phyloP scores from a whole-genome alignment of 2,113 vertebrate species.

The Protobothrops flavoviridis region DNA sequence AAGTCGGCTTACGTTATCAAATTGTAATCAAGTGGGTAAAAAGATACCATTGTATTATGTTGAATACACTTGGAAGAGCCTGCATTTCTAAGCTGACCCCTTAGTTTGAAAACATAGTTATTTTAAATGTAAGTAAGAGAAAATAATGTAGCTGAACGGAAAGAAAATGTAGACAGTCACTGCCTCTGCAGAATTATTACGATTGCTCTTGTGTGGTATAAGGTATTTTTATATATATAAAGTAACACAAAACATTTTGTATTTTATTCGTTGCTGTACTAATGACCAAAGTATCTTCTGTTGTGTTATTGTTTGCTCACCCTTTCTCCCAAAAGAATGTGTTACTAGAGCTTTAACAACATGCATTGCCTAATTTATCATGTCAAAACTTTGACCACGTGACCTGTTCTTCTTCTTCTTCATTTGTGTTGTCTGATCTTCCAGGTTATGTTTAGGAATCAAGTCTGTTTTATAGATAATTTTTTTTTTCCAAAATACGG shows the following conservation, averaged over 20 bases:
- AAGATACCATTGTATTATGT: conserved; percentile 11
- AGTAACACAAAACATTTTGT: conserved; percentile 67
- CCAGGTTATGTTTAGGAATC: conserved; percentile 73
- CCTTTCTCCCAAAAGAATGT: conserved; percentile 75
- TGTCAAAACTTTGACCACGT: conserved; percentile 67
- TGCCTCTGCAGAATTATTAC: conserved; percentile 46
- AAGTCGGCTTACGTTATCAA: background rate
- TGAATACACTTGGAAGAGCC: background rate
- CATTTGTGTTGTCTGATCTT: conserved; percentile 69
- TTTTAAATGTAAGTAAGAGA: conserved; percentile 48
- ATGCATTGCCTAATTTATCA: conserved; percentile 72
- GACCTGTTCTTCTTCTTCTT: conserved; percentile 70
- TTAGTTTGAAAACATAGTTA: conserved; percentile 10
- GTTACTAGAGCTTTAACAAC: conserved; percentile 81
- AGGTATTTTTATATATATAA: conserved; percentile 65
- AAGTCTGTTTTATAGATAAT: conserved; percentile 72
- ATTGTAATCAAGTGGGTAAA: background rate
- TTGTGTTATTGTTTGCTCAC: conserved; percentile 31
- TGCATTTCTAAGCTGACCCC: conserved; percentile 1
- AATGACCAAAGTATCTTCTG: conserved; percentile 93
- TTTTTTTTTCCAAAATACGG: conserved; percentile 69
- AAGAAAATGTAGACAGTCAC: background rate
- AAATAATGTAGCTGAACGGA: background rate
- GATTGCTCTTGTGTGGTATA: conserved; percentile 61
- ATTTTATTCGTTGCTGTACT: conserved; percentile 74